Evolutionary conservation across 2,113 vertebrate genomes (phyloP).

Genomic region (Pelmatolapia mariae): DNA sequence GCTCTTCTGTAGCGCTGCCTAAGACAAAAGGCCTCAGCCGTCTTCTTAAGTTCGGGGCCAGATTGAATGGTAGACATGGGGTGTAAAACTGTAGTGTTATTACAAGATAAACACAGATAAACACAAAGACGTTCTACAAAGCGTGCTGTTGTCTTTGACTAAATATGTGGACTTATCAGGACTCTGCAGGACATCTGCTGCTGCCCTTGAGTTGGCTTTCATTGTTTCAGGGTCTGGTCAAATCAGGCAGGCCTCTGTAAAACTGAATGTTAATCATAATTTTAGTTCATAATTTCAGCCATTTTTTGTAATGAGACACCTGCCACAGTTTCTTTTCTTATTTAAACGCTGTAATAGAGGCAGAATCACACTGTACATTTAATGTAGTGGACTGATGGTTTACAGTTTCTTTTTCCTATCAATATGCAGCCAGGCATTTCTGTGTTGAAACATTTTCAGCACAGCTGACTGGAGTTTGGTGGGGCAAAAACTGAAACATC

Average conservation of each 20-base stretch:
- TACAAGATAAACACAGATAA: conserved; percentile 8
- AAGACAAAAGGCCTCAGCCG: conserved; percentile 49
- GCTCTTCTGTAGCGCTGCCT: conserved; percentile 25
- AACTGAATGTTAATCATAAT: neutral
- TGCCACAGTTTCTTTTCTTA: neutral
- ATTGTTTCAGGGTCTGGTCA: neutral
- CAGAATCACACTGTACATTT: neutral
- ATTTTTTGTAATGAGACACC: neutral
- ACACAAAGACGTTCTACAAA: conserved; percentile 10
- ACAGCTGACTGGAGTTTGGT: neutral
- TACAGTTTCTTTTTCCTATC: neutral
- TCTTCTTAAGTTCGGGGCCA: neutral
- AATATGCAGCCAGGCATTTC: neutral
- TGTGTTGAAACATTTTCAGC: neutral
- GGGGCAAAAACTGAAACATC: neutral
- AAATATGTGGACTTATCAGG: conserved; percentile 23
- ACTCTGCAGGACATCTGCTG: conserved; percentile 36
- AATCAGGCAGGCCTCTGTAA: neutral
- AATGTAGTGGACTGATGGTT: neutral
- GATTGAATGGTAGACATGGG: neutral
- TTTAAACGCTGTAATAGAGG: neutral
- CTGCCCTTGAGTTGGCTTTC: neutral
- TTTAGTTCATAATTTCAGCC: neutral
- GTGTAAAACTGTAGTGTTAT: neutral
- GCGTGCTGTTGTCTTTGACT: neutral